Percentiles rank a stretch among this genome's conserved stretches.
phyloP scores from a whole-genome alignment of 2,113 vertebrate species.

The Microcebus murinus region DNA sequence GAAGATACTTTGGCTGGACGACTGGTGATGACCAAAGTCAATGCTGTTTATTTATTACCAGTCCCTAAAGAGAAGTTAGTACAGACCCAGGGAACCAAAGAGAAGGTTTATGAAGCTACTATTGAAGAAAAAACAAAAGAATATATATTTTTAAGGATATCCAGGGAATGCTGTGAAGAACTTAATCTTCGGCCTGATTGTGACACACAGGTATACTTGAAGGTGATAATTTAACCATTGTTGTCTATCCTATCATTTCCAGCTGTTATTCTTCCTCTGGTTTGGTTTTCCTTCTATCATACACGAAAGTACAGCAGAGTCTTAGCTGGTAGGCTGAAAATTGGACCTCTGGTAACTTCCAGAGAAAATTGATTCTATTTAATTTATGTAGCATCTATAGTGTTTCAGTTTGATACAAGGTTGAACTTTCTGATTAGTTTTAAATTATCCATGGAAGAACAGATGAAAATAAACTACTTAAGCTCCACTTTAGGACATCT shows the following conservation, averaged over 20 bases:
- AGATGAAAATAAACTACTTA: neutral
- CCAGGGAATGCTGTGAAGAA: conserved; percentile 97
- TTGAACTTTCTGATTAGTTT: conserved; percentile 34
- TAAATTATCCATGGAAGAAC: neutral
- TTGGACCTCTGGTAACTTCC: neutral
- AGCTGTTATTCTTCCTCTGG: neutral
- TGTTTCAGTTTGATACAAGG: neutral
- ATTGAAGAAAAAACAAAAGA: conserved; percentile 99
- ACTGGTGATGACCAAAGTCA: conserved; percentile 99
- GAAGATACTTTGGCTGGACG: conserved; percentile 98
- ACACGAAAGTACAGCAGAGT: neutral
- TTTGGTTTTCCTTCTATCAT: neutral
- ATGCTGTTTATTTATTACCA: conserved; percentile 96
- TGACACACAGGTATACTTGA: conserved; percentile 92
- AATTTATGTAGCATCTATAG: neutral
- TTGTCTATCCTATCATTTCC: neutral
- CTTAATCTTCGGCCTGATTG: conserved; percentile 93
- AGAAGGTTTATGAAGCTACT: conserved; percentile 97
- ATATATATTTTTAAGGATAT: conserved; percentile 98
- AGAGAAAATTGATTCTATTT: neutral
- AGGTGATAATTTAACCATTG: neutral
- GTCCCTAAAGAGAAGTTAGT: conserved; percentile 91
- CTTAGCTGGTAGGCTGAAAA: neutral
- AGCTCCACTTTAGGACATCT: neutral
- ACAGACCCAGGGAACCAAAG: conserved; percentile 95